Base-by-base conservation (phyloP, 2,888 invertebrate species). In the Apamea monoglypha region DNA sequence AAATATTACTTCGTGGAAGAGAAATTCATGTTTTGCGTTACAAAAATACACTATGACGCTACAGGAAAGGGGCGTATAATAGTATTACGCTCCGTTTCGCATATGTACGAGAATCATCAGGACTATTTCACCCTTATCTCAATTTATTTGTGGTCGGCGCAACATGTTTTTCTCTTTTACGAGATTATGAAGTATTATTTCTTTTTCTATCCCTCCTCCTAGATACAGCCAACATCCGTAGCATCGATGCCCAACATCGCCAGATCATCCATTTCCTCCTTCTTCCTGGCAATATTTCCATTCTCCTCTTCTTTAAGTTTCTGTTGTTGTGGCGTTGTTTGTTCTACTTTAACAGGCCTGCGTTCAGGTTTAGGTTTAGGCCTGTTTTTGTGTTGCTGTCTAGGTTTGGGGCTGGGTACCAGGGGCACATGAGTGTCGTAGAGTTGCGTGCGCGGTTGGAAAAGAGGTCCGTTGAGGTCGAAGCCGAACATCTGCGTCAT, bases 191-290 rank as follows among this genome's bases (percentile, higher is more conserved):
- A 81, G 80, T 74, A 47, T 74, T 68, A 56, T 47, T 63, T 1
- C 16, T 47, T 63, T 47, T 69, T 47, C 63, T 81, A 69, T n/a
- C 16, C 18, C 59, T 67, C 2, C n/a, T 82, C n/a, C 68, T 84
- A 84, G 14, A 77, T 56, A 40, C 84, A 84, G 4, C 98, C 98
- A 87, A 97, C 97, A 92, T 99, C 99, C 56, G 98, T 98, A 14
- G 98, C 98, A 92, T 98, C 98, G 74, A 99, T 99, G 1, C 99
- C 99, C 74, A 99, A 96, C 98, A 99, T 98, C 6, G 98, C 98
- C 81, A 99, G 94, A 90, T 99, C 99, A 80, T 98, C 98, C 89
- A 97, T 94, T 90, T 97, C 98, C 92, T 95, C 97, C 94, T 92
- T 97, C 94, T 96, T 96, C 94, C 92, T 92, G 0, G 86, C 89